Base-by-base conservation (phyloP, 2,113 vertebrate genomes). In the Galemys pyrenaicus region DNA sequence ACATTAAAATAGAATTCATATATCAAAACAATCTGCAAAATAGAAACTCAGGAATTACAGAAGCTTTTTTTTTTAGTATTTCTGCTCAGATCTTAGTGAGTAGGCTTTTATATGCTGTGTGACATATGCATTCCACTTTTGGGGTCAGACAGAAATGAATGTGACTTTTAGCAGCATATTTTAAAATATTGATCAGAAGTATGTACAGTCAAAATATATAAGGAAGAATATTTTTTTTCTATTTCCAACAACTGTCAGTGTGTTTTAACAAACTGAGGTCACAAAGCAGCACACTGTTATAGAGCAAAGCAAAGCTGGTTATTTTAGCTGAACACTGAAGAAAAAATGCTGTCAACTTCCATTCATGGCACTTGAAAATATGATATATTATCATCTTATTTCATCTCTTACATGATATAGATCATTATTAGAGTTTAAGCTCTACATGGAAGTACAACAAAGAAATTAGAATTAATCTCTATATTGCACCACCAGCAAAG, bases 351-450 rank as follows among this genome's bases (percentile, higher is more conserved):
- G 65, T 44, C 17, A 70, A 44, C 39, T 67, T 35, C 26, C 11
- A 81, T 22, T n/a, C 58, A 15, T 79, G 10, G 60, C 13, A 73
- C 79, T 62, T 93, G 67, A 91, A 97, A 92, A 93, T 49, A 67
- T 24, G 16, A 15, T 71, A 80, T 79, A 49, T 68, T 58, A 78
- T 81, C 62, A 82, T 15, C 73, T 83, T 74, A 74, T 74, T 68
- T 75, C 64, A 32, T 81, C 77, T 70, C 13, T 89, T 68, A 88
- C 85, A 73, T 37, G 35, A 71, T 28, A 19, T 16, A 74, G 11
- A 73, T 56, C 19, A 37, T 71, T 82, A 65, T 32, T 56, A 87
- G 79, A 83, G 6, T 41, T 15, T 82, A 77, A 56, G 5, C 26
- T 20, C 60, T 30, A 46, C 5, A 60, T 35, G 13, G 32, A 85